Base-by-base conservation (phyloP, 1,140 invertebrate species). In the Drosophila repletoides region DNA sequence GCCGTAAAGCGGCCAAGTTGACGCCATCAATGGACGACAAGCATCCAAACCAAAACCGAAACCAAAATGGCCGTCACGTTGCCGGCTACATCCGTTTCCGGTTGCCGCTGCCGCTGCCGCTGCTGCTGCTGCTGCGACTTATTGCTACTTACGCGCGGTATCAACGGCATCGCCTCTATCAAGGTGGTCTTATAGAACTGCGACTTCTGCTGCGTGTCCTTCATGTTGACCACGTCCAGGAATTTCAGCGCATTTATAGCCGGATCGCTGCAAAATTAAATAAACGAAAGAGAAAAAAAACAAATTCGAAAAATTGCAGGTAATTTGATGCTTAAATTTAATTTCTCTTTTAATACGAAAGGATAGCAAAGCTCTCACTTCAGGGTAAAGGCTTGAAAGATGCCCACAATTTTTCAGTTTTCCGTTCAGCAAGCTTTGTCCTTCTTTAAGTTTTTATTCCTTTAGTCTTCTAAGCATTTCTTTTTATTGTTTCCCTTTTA, bases 151-250 rank as follows among this genome's bases (percentile, higher is more conserved):
- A 98, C 98, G 93, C 95, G 94, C 33, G 97, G 97, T 86, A 99
- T 97, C 72, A 94, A 94, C 14, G 96, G 96, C 64, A 99, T 92
- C 10, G 95, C 94, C 86, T 97, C 96, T 88, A 95, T 95, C 24
- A 99, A 92, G 1, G 94, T 95, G 55, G 93, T 95, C 66, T 95
- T 93, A 91, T 98, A 98, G 91, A 98, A 98, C 86, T 97, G 95
- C 9, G 94, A 93, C 90, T 98, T 98, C 84, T 97, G 95, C 38
- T 93, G 92, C 9, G 95, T 94, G 90, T 97, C 96, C 91, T 97
- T 97, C 95, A 97, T 96, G 77, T 95, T 96, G 72, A 97, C 97
- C 12, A 96, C 95, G 90, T 99, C 98, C 33, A 99, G 92, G 80
- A 95, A 97, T 91, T 98, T 97, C 48, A 98, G 91, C 3, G 97